phyloP scores from a whole-genome alignment of 2,888 invertebrate genomes.

The Subacronicta megacephala region DNA sequence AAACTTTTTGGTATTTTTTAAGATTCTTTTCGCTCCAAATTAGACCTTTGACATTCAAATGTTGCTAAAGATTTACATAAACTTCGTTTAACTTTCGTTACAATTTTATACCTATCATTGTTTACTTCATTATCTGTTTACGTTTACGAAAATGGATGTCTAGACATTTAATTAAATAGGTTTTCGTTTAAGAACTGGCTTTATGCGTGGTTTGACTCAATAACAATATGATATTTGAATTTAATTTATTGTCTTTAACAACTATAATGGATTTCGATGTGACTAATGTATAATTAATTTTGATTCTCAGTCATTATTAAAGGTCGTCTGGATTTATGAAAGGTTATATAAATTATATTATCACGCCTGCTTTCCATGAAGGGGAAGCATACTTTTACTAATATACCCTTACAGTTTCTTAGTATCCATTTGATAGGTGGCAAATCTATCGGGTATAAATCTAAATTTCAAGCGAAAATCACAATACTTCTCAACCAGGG shows the following conservation, averaged over 20 bases:
- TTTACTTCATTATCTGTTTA: conserved; percentile 6
- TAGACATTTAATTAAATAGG: conserved; percentile 28
- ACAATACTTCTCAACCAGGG: too few species aligned
- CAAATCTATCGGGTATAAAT: too few species aligned
- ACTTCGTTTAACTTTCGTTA: conserved; percentile 5
- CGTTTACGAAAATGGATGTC: conserved; percentile 19
- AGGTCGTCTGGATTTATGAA: not conserved
- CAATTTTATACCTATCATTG: conserved; percentile 2
- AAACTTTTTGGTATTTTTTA: conserved; percentile 22
- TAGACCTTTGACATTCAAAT: too few species aligned
- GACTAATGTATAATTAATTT: conserved; percentile 6
- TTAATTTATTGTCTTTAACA: not conserved
- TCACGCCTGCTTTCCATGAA: too few species aligned
- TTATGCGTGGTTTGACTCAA: not conserved
- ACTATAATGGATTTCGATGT: conserved; percentile 9
- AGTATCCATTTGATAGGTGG: too few species aligned
- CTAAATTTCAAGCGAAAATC: too few species aligned
- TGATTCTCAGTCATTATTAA: not conserved
- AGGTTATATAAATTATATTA: too few species aligned
- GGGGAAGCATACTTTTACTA: too few species aligned
- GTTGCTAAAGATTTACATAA: conserved; percentile 23
- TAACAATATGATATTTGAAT: conserved; percentile 11
- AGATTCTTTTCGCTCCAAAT: too few species aligned
- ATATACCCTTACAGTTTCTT: too few species aligned
- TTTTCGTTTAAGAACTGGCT: conserved; percentile 3